Evolutionary conservation across 2,113 vertebrate species (phyloP).

Genomic region (Hippocampus barbouri): DNA sequence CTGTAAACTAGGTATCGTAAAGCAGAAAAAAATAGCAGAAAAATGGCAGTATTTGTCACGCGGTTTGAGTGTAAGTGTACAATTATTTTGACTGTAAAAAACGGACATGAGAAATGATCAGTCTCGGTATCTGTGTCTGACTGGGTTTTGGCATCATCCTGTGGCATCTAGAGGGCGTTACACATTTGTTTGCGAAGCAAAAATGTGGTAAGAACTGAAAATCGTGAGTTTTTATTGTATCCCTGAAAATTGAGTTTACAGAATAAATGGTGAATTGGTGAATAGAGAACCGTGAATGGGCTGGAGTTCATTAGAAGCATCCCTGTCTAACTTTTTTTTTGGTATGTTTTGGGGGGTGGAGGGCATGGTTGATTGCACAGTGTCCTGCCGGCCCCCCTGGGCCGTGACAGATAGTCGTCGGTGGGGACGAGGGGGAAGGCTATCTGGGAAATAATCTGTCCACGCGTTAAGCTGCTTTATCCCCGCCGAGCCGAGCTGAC

Average conservation of each 20-base stretch:
- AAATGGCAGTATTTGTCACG: too few relatives aligned
- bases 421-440: slow-evolving; percentile 39
- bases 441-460: slow-evolving; percentile 70
- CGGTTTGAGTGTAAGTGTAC: too few relatives aligned
- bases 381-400: background rate
- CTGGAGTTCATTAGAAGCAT: background rate
- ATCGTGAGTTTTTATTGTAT: too few relatives aligned
- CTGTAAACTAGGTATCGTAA: too few relatives aligned
- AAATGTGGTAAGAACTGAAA: too few relatives aligned
- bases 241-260: background rate
- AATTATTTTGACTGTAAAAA: too few relatives aligned
- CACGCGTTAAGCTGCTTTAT: slow-evolving; percentile 70
- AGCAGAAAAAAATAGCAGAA: too few relatives aligned
- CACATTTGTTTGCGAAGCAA: too few relatives aligned
- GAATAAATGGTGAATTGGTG: background rate
- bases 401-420: slow-evolving; percentile 33
- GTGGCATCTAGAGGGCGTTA: background rate
- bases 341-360: background rate
- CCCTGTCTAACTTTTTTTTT: background rate
- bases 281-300: too few relatives aligned
- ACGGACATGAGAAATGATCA: too few relatives aligned
- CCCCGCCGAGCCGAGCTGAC: slow-evolving; percentile 44
- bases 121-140: background rate
- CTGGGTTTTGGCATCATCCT: background rate
- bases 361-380: background rate